Evolutionary conservation across 2,797 vertebrate genomes (phyloP).

Genomic region (Sylvilagus floridanus): DNA sequence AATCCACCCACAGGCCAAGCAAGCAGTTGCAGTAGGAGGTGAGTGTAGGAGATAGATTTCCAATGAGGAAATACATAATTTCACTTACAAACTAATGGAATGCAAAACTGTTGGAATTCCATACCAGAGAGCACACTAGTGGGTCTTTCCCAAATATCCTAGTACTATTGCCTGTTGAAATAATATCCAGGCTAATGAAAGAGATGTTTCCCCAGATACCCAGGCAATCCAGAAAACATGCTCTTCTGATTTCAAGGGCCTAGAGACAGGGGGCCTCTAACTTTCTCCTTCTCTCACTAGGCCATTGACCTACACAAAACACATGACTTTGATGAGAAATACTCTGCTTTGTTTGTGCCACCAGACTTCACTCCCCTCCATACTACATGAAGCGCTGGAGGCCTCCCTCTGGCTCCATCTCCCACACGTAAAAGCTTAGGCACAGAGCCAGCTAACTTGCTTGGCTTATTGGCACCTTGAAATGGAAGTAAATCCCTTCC

Average conservation of each 20-base stretch:
- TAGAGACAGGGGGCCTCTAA: not conserved
- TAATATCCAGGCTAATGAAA: not conserved
- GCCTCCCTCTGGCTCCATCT: not conserved
- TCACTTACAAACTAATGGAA: conserved; percentile 64
- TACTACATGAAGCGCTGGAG: not conserved
- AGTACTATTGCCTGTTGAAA: not conserved
- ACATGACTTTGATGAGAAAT: not conserved
- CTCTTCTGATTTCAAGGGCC: not conserved
- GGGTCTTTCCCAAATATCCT: not conserved
- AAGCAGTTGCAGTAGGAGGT: not conserved
- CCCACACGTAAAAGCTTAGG: not conserved
- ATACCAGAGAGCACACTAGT: not conserved
- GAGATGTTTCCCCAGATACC: conserved; percentile 19
- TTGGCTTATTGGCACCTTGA: conserved; percentile 75
- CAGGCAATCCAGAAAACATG: conserved; percentile 67
- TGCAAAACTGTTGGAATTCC: conserved; percentile 49
- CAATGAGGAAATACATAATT: conserved; percentile 61
- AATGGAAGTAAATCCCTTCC: conserved; percentile 74
- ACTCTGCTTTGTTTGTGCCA: not conserved
- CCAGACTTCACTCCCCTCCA: not conserved
- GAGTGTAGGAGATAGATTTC: conserved; percentile 22
- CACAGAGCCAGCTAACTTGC: conserved; percentile 64
- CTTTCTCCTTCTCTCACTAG: conserved; percentile 26
- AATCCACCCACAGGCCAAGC: not conserved
- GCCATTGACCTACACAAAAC: not conserved